Base-by-base conservation (phyloP, 2,113 vertebrate species). In the Burhinus bistriatus region DNA sequence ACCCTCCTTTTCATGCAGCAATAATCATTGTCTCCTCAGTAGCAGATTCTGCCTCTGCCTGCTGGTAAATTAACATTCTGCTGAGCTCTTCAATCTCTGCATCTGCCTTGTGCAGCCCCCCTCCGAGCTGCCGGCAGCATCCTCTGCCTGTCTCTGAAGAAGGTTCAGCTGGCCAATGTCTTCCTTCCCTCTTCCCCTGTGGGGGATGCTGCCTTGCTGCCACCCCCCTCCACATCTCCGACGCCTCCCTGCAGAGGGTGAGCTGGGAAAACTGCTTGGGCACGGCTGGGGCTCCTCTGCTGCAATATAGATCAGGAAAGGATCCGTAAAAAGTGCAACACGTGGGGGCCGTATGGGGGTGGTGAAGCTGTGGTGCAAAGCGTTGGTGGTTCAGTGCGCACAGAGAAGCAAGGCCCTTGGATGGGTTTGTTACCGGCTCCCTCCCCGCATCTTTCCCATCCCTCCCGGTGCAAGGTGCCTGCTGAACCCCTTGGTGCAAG, bases 381-480 rank as follows among this genome's bases (percentile, higher is more conserved):
- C 0, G 1, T 3, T 79, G 70, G 55, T 57, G 34, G 36, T 25
- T 87, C 42, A 15, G 7, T 40, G 47, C 11, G 42, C 38, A 5
- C 0, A 2, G 23, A 42, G 51, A 9, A 70, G 20, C 1, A 3
- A 76, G 36, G 27, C 15, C 18, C n/a, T 49, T 0, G 1, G 23
- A 3, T 29, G 40, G 17, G 20, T 80, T 76, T 68, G 40, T 23
- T 62, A 2, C 9, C 1, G 0, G 27, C 19, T 90, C 5, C 1
- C 2, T 80, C 11, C 32, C 32, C 1, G 2, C 66, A 2, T 25
- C 59, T 32, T 44, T 32, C 26, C 66, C 34, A 38, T 21, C 27
- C 17, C 20, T 61, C 11, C 55, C 51, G 0, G 0, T 40, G 42
- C 52, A 21, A 30, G 38, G 34, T 47, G 30, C 42, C 38, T 7